Evolutionary conservation across 1,140 invertebrate genomes (phyloP).

Genomic region (Steinernema feltiae): DNA sequence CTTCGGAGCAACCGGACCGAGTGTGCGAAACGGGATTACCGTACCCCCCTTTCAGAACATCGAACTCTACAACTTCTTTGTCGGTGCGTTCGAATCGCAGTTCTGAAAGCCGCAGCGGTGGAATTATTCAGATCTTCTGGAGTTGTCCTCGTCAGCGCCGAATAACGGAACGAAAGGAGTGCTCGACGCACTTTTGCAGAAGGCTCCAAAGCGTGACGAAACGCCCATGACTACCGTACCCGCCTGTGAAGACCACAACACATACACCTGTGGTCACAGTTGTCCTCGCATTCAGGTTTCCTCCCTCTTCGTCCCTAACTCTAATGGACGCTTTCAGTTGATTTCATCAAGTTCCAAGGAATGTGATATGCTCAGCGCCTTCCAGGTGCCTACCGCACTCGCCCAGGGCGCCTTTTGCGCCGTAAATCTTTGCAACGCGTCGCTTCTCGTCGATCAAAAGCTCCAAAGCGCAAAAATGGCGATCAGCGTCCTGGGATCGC

Average conservation of each 20-base stretch:
- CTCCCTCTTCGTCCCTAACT: not conserved
- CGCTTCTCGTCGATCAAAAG: not conserved
- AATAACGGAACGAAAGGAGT: conserved; percentile 47
- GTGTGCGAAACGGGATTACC: conserved; percentile 27
- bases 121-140: conserved; percentile 45
- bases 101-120: not conserved
- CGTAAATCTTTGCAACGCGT: not conserved
- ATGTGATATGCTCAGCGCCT: not conserved
- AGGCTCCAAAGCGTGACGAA: conserved; percentile 16
- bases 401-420: not conserved
- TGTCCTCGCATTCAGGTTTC: not conserved
- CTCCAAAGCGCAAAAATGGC: not conserved
- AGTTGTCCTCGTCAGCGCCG: conserved; percentile 35
- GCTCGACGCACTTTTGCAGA: conserved; percentile 38
- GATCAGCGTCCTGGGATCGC: not conserved
- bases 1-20: conserved; percentile 39
- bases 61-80: conserved; percentile 43
- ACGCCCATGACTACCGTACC: not conserved
- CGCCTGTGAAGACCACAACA: not conserved
- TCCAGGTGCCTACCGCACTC: not conserved
- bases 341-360: not conserved
- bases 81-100: conserved; percentile 18
- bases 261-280: not conserved
- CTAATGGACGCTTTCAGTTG: not conserved
- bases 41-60: conserved; percentile 44